Conservation (phyloP, 2,888 invertebrate genomes). For the Trissolcus brochymenae region DNA sequence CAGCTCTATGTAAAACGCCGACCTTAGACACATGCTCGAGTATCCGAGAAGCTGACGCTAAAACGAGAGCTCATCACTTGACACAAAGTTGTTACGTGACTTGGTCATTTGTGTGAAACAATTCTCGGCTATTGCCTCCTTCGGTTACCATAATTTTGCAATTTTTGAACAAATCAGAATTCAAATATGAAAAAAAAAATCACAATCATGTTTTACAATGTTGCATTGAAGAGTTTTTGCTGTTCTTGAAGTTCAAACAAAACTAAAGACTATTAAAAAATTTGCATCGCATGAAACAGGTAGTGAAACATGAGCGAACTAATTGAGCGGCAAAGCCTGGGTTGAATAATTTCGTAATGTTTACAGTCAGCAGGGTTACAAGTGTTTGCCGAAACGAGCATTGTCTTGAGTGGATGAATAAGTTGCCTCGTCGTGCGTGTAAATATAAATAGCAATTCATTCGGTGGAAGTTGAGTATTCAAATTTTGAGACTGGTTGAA, state of each 20-base stretch:
- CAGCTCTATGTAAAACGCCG: constrained; percentile 56
- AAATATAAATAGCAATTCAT: constrained; percentile 50
- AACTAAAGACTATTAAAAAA: neutral
- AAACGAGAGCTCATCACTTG: constrained; percentile 30
- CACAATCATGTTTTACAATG: too few species aligned
- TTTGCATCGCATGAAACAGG: too few species aligned
- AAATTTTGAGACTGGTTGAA: constrained; percentile 21
- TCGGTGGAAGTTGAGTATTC: constrained; percentile 29
- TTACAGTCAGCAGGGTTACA: constrained; percentile 10
- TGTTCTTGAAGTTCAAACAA: too few species aligned
- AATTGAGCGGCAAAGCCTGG: constrained; percentile 18
- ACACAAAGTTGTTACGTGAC: constrained; percentile 40
- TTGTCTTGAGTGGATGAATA: constrained; percentile 35
- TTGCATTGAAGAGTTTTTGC: too few species aligned
- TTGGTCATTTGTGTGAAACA: constrained; percentile 5
- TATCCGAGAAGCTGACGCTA: constrained; percentile 31
- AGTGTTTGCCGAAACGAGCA: constrained; percentile 35
- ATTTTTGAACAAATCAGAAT: too few species aligned
- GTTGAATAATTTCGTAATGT: constrained; percentile 10
- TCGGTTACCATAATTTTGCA: too few species aligned
- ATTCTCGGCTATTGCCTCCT: neutral
- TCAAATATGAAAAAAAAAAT: too few species aligned
- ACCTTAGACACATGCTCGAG: constrained; percentile 52
- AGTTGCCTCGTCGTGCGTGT: constrained; percentile 15
- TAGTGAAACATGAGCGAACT: neutral